phyloP scores from a whole-genome alignment of 2,888 invertebrate genomes.

The Cryptosula pallasiana region DNA sequence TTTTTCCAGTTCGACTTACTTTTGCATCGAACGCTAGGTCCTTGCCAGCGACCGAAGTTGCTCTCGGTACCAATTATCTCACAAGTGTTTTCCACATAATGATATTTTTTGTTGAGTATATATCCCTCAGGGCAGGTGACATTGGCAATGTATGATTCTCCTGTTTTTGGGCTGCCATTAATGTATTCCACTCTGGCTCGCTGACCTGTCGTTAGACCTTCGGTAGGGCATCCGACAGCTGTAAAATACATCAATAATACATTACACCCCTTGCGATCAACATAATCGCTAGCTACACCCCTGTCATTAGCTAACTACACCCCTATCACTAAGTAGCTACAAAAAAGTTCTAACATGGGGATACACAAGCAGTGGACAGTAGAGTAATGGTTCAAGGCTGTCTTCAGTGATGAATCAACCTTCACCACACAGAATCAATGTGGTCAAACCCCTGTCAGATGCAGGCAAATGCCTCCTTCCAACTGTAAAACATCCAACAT shows the following conservation, averaged over 20 bases:
- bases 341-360: too few relatives aligned
- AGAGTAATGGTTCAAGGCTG: too few relatives aligned
- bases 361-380: too few relatives aligned
- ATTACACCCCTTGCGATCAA: background rate
- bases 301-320: too few relatives aligned
- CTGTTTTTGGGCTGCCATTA: background rate
- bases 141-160: background rate
- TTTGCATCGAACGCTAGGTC: background rate
- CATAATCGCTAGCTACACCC: too few relatives aligned
- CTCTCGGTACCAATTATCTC: background rate
- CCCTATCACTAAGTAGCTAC: too few relatives aligned
- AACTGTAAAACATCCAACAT: too few relatives aligned
- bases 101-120: background rate
- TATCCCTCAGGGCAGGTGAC: slow-evolving; percentile 12
- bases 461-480: too few relatives aligned
- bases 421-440: too few relatives aligned
- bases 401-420: too few relatives aligned
- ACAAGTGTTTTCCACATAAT: background rate
- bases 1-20: too few relatives aligned
- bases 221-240: background rate
- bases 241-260: background rate
- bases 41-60: background rate
- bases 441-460: too few relatives aligned
- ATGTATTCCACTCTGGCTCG: background rate
- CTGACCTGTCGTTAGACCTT: background rate